Evolutionary conservation across 2,888 invertebrate species (phyloP).

Genomic region (Epirrita christyi): DNA sequence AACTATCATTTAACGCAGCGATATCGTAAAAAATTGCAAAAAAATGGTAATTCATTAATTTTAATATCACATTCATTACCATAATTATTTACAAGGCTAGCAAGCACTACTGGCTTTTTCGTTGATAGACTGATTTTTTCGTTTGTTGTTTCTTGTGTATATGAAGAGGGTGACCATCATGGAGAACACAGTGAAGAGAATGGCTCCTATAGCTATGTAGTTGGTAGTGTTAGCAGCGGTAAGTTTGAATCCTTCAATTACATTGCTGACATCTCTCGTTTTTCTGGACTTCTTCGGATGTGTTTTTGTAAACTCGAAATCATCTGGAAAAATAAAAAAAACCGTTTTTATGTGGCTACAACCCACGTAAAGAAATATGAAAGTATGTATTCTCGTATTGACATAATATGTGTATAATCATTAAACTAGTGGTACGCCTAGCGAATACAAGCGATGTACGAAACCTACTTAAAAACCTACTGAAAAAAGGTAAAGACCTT

Average conservation of each 20-base stretch:
- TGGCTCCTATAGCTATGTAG: constrained; percentile 60
- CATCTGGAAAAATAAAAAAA: constrained; percentile 58
- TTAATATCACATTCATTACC: constrained; percentile 62
- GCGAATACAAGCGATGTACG: no score
- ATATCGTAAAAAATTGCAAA: constrained; percentile 45
- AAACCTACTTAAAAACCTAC: no score
- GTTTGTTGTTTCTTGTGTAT: constrained; percentile 46
- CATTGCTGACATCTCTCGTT: constrained; percentile 60
- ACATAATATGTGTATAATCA: no score
- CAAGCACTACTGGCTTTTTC: constrained; percentile 38
- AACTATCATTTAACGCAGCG: constrained; percentile 48
- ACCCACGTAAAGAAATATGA: no score
- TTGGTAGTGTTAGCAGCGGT: constrained; percentile 43
- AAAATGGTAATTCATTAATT: constrained; percentile 45
- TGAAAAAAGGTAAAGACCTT: no score
- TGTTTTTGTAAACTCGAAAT: constrained; percentile 67
- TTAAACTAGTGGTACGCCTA: no score
- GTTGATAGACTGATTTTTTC: constrained; percentile 34
- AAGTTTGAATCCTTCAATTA: constrained; percentile 32
- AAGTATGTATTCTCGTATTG: no score
- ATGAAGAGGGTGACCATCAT: constrained; percentile 56
- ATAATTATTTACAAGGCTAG: constrained; percentile 45
- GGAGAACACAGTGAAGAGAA: constrained; percentile 55
- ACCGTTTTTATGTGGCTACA: no score
- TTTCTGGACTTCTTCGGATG: constrained; percentile 66